Evolutionary conservation across 92 coral and sea anemone genomes (phyloP).

Genomic region (Parazoanthus swiftii): DNA sequence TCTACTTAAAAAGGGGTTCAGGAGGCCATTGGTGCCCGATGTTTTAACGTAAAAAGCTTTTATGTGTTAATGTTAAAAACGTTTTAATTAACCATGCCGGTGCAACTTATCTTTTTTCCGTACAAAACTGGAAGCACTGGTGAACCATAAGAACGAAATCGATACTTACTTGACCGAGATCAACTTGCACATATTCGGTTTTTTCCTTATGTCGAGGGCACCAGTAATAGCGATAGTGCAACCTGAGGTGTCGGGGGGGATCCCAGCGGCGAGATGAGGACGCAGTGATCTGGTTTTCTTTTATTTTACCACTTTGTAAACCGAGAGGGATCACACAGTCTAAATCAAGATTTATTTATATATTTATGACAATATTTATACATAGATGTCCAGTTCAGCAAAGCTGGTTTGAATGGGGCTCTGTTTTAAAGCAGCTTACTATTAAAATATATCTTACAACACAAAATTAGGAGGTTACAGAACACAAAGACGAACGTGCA

Average conservation of each 20-base stretch:
- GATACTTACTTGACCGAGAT: slow-evolving; percentile 58
- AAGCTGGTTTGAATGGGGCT: too few relatives aligned
- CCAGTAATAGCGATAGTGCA: slow-evolving; percentile 17
- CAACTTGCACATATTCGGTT: slow-evolving; percentile 60
- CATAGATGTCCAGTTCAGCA: too few relatives aligned
- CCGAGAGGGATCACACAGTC: slow-evolving; percentile 39
- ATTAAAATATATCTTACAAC: too few relatives aligned
- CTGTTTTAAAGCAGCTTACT: too few relatives aligned
- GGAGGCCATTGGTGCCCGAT: neutral
- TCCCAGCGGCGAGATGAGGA: slow-evolving; percentile 32
- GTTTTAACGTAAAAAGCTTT: too few relatives aligned
- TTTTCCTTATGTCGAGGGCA: slow-evolving; percentile 5
- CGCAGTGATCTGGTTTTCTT: slow-evolving; percentile 3
- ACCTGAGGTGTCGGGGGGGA: neutral
- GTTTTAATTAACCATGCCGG: too few relatives aligned
- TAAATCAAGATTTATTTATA: neutral
- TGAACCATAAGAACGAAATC: neutral
- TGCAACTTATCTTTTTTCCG: too few relatives aligned
- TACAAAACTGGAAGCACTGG: neutral
- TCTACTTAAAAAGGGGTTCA: too few relatives aligned
- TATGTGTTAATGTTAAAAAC: too few relatives aligned
- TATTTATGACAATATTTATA: too few relatives aligned
- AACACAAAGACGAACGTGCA: too few relatives aligned
- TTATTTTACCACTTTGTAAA: slow-evolving; percentile 24
- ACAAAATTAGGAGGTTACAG: too few relatives aligned